These are phyloP conservation scores for Agonopterix alstromeriana DNA, from an alignment of 2,888 invertebrate species.

Conservation along the genomic window DNA sequence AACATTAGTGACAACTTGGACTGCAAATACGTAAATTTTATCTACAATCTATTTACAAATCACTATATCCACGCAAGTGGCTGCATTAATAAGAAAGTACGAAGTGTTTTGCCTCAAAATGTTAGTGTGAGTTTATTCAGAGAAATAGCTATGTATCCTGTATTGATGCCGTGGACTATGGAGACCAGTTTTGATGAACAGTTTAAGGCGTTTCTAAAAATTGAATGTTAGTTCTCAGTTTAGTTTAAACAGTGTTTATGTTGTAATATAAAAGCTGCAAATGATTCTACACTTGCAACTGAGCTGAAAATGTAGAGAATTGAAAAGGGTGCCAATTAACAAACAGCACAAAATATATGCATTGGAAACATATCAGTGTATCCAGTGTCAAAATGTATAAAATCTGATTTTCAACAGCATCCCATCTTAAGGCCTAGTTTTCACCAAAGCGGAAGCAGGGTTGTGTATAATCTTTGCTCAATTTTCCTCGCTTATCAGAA, in stretches of 20 bases:
- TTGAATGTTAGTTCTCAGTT: conserved; percentile 7
- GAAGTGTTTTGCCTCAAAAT: conserved; percentile 61
- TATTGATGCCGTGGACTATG: conserved; percentile 65
- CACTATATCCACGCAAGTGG: conserved; percentile 64
- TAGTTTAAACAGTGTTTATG: not conserved
- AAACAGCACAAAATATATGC: too few species aligned
- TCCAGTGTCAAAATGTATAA: too few species aligned
- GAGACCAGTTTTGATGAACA: conserved; percentile 63
- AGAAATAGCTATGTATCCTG: conserved; percentile 59
- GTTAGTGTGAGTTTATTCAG: conserved; percentile 41
- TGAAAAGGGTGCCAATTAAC: too few species aligned
- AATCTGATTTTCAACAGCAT: too few species aligned
- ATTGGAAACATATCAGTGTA: too few species aligned
- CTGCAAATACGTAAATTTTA: conserved; percentile 65
- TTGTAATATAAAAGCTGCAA: not conserved
- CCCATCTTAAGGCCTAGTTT: too few species aligned
- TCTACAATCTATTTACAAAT: conserved; percentile 64
- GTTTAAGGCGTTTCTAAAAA: conserved; percentile 56
- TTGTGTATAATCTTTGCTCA: too few species aligned
- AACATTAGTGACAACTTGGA: conserved; percentile 63
- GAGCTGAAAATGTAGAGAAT: too few species aligned
- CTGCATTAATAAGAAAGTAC: conserved; percentile 65
- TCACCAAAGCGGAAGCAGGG: too few species aligned
- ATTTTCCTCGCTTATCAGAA: too few species aligned
- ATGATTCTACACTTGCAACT: too few species aligned